phyloP scores from a whole-genome alignment of 2,113 vertebrate genomes.

The Eretmochelys imbricata region DNA sequence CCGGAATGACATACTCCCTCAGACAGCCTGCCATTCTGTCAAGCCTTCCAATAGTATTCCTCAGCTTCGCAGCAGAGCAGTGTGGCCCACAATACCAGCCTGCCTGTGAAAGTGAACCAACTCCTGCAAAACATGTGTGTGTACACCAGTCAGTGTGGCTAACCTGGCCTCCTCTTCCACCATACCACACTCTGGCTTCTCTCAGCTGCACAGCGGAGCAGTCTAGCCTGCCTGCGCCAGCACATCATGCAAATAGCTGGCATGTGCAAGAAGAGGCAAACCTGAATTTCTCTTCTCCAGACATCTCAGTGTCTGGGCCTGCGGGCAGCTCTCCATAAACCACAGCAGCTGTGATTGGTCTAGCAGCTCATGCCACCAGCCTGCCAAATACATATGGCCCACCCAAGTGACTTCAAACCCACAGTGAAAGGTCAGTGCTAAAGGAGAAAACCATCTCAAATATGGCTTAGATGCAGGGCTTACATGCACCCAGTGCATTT shows the following conservation, averaged over 20 bases:
- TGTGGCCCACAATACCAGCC: neutral
- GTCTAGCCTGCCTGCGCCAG: neutral
- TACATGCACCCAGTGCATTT: rapidly evolving
- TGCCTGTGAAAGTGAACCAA: neutral
- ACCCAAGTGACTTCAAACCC: rapidly evolving
- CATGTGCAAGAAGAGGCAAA: neutral
- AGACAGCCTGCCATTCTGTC: neutral
- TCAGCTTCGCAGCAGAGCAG: neutral
- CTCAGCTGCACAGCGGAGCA: neutral
- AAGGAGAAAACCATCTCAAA: rapidly evolving
- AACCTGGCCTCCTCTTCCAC: rapidly evolving
- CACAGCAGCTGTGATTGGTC: rapidly evolving
- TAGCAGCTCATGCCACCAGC: neutral
- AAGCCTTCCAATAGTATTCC: neutral
- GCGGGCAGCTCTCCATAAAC: rapidly evolving
- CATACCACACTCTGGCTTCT: too few relatives aligned
- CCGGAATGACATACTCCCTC: neutral
- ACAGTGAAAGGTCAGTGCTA: rapidly evolving
- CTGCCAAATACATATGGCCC: rapidly evolving
- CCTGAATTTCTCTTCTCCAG: neutral
- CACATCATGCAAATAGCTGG: neutral
- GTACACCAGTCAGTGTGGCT: neutral
- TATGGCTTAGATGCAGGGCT: rapidly evolving
- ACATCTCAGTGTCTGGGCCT: neutral
- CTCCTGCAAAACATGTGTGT: neutral